Conservation (phyloP, 2,888 invertebrate genomes). For the Tanytarsus gracilentus region DNA sequence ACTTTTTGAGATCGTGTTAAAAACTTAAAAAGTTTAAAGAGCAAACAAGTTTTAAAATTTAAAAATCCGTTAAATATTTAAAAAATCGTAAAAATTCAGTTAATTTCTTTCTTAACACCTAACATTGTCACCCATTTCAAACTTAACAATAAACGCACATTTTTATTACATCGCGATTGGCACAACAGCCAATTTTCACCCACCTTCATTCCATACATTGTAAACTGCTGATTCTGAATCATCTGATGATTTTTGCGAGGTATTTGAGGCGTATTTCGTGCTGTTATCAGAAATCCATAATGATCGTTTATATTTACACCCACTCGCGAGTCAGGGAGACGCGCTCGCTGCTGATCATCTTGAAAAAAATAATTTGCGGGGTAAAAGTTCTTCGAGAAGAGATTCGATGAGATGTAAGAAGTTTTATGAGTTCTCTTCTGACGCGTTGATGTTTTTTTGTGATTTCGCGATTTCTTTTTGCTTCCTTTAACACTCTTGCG, state of each 20-base stretch:
- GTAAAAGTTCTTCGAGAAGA: conserved; percentile 21
- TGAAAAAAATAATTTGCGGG: conserved; percentile 27
- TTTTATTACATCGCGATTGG: too few species aligned
- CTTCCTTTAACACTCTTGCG: not conserved
- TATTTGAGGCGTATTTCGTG: conserved; percentile 20
- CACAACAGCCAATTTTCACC: too few species aligned
- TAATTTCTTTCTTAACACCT: not conserved
- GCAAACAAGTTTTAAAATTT: too few species aligned
- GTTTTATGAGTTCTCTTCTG: not conserved
- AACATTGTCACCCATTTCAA: not conserved
- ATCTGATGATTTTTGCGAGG: not conserved
- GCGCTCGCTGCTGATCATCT: conserved; percentile 3
- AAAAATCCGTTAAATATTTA: too few species aligned
- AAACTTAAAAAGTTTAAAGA: too few species aligned
- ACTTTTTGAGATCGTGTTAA: too few species aligned
- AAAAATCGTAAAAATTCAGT: too few species aligned
- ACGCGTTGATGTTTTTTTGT: conserved; percentile 8
- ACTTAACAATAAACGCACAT: too few species aligned
- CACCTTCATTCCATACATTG: conserved; percentile 15
- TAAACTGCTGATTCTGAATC: too few species aligned
- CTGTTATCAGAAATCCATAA: conserved; percentile 18
- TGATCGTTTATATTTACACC: conserved; percentile 21
- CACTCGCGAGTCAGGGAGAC: not conserved
- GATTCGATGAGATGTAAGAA: conserved; percentile 16
- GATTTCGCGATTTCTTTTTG: conserved; percentile 5